A percentile compares a stretch with the other conserved stretches of the same genome.
Evolutionary conservation across 2,113 vertebrate genomes (phyloP).

Genomic region (Empidonax traillii): DNA sequence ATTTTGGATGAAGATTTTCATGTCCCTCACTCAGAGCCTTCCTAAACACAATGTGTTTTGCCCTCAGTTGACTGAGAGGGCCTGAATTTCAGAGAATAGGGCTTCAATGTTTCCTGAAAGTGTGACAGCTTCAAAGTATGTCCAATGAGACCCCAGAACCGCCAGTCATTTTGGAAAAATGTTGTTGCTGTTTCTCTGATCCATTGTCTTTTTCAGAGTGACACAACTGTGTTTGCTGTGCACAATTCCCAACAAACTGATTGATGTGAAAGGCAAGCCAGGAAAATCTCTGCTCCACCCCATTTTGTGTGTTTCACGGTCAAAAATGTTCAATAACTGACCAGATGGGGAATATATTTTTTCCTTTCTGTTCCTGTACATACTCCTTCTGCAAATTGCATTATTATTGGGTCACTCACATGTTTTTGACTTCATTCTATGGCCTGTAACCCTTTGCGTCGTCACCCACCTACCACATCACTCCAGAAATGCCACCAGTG

Average conservation of each 20-base stretch:
- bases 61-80: constrained; percentile 55
- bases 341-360: constrained; percentile 57
- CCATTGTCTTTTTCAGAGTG: constrained; percentile 65
- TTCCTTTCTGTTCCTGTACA: constrained; percentile 37
- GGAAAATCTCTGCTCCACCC: constrained; percentile 64
- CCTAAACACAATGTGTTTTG: constrained; percentile 59
- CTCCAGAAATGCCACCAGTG: background rate
- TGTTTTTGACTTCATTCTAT: constrained; percentile 6
- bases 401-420: constrained; percentile 1
- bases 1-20: constrained; percentile 26
- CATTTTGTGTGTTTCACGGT: constrained; percentile 11
- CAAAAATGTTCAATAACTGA: constrained; percentile 53
- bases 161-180: constrained; percentile 58
- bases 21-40: constrained; percentile 20
- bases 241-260: constrained; percentile 49
- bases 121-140: constrained; percentile 61
- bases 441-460: constrained; percentile 17
- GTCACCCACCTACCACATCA: background rate
- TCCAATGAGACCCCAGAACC: constrained; percentile 62
- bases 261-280: constrained; percentile 63
- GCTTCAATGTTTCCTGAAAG: constrained; percentile 47
- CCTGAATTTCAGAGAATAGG: constrained; percentile 47
- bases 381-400: constrained; percentile 19
- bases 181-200: constrained; percentile 53
- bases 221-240: constrained; percentile 52